These are phyloP conservation scores for Psilopogon haemacephalus DNA, from an alignment of 2,113 vertebrate genomes.

Conservation along the genomic window DNA sequence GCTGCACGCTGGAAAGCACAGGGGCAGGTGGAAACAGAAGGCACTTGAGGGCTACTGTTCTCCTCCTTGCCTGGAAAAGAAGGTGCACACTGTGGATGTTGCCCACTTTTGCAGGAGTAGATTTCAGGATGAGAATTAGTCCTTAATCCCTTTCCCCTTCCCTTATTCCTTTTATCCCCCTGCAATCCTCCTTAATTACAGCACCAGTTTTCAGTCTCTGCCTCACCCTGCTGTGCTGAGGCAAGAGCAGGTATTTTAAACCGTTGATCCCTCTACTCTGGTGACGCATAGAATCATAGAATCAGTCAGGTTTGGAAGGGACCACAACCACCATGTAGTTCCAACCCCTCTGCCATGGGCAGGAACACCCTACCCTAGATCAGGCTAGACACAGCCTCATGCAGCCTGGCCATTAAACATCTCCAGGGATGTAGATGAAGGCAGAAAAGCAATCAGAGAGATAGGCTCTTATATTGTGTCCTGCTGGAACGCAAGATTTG, in stretches of 20 bases:
- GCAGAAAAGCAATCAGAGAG: not conserved
- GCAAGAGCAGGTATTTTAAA: not conserved
- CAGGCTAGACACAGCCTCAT: no score
- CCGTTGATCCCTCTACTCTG: not conserved
- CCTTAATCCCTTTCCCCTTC: not conserved
- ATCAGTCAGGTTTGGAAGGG: no score
- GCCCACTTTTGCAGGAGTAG: not conserved
- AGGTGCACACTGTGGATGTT: fast-evolving
- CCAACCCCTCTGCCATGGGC: no score
- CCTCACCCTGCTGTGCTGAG: not conserved
- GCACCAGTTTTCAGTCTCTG: not conserved
- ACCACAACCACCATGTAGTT: no score
- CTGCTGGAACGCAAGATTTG: not conserved
- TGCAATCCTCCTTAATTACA: not conserved
- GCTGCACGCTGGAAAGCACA: not conserved
- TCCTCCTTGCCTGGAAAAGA: not conserved
- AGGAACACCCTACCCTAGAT: no score
- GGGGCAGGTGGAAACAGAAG: not conserved
- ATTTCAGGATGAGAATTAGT: not conserved
- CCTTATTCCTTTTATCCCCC: not conserved
- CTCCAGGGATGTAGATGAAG: no score
- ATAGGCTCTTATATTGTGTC: fast-evolving
- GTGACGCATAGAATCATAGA: no score
- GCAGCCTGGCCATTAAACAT: no score
- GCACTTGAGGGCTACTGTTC: not conserved